Conservation (phyloP, 1,140 invertebrate species). For the Heliconius hewitsoni region DNA sequence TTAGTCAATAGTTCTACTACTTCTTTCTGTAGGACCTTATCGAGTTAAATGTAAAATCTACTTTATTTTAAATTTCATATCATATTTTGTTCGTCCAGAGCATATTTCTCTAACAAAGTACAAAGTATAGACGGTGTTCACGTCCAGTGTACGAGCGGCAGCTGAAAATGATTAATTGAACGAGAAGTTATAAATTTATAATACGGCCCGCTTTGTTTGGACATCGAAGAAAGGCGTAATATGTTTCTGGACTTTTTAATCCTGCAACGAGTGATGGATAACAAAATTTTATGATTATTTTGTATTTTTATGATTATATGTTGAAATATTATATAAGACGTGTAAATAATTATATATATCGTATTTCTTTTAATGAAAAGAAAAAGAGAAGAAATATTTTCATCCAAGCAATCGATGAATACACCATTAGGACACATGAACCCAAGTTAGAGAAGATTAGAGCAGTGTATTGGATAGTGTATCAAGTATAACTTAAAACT, state of each 20-base stretch:
- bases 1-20: no score
- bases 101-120: slow-evolving; percentile 21
- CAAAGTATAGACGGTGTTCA: slow-evolving; percentile 32
- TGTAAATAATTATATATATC: no score
- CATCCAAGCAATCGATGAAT: no score
- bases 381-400: no score
- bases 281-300: slow-evolving; percentile 9
- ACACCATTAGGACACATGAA: not conserved
- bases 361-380: no score
- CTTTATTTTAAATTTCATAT: not conserved
- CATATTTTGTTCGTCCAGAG: not conserved
- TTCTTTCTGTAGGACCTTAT: no score
- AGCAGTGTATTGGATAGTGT: no score
- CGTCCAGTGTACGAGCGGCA: slow-evolving; percentile 39
- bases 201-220: slow-evolving; percentile 50
- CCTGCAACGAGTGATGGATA: slow-evolving; percentile 42
- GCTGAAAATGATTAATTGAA: slow-evolving; percentile 54
- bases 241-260: slow-evolving; percentile 45
- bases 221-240: slow-evolving; percentile 44
- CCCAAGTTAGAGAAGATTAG: no score
- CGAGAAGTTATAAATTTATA: slow-evolving; percentile 53
- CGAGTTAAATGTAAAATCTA: no score
- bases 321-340: not conserved
- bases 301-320: not conserved
- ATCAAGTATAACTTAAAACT: no score